Evolutionary conservation across 2,888 invertebrate genomes (phyloP).

Genomic region (Lomographa bimaculata): DNA sequence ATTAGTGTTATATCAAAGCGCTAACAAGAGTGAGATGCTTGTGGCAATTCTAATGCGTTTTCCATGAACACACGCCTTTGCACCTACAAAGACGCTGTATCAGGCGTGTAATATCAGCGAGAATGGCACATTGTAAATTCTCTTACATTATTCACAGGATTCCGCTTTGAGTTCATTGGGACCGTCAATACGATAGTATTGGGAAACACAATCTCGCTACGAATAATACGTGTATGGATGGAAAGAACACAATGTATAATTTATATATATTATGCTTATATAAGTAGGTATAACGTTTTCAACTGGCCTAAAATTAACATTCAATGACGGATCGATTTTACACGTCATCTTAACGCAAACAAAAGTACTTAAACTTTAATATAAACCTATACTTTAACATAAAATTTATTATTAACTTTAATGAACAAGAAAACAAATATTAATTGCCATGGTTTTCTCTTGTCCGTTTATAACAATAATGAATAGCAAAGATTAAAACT

Average conservation of each 20-base stretch:
- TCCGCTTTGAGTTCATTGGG: constrained; percentile 10
- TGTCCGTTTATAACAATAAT: constrained; percentile 4
- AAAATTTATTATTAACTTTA: too few relatives aligned
- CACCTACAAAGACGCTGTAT: constrained; percentile 15
- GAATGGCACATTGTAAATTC: constrained; percentile 11
- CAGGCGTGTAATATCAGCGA: constrained; percentile 8
- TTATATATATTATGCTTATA: too few relatives aligned
- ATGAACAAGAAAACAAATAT: constrained; percentile 8
- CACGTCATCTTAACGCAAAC: too few relatives aligned
- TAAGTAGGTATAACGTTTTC: too few relatives aligned
- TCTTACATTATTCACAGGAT: constrained; percentile 18
- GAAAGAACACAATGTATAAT: too few relatives aligned
- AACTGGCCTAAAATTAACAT: too few relatives aligned
- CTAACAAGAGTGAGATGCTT: constrained; percentile 1
- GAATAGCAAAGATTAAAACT: constrained; percentile 20
- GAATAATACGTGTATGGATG: too few relatives aligned
- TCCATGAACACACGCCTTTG: constrained; percentile 10
- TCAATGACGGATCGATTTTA: too few relatives aligned
- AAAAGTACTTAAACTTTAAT: too few relatives aligned
- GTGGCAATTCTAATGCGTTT: constrained; percentile 22
- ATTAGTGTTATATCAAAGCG: constrained; percentile 17
- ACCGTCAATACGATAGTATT: not conserved
- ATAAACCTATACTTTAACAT: too few relatives aligned
- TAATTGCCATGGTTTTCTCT: constrained; percentile 9
- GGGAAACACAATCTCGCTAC: not conserved